phyloP scores from a whole-genome alignment of 2,797 vertebrate species.

The Enteromius argenteus region DNA sequence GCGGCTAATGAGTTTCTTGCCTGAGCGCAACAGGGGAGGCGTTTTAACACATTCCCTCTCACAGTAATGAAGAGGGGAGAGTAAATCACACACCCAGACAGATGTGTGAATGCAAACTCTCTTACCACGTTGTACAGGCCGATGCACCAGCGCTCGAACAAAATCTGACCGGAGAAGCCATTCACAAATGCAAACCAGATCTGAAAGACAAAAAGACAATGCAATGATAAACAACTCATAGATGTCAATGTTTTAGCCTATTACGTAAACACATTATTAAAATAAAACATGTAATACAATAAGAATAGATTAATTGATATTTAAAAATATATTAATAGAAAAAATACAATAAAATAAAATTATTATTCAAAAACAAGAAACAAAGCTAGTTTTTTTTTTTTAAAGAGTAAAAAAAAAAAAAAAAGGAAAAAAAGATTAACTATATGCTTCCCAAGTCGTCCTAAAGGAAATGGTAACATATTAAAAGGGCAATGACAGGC shows the following conservation, averaged over 20 bases:
- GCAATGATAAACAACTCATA: not conserved
- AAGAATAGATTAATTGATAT: not conserved
- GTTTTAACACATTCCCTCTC: constrained; percentile 59
- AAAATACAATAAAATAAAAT: not conserved
- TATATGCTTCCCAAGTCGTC: not conserved
- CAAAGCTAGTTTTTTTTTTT: not conserved
- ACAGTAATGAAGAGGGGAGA: constrained; percentile 54
- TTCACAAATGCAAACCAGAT: constrained; percentile 99
- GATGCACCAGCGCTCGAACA: constrained; percentile 99
- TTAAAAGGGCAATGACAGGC: constrained; percentile 13
- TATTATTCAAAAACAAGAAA: not conserved
- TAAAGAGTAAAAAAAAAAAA: not conserved
- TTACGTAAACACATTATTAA: not conserved
- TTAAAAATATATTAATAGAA: not conserved
- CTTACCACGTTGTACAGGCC: constrained; percentile 99
- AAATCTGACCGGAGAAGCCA: constrained; percentile 98
- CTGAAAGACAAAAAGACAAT: constrained; percentile 75
- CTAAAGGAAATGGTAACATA: constrained; percentile 14
- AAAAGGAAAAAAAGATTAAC: not conserved
- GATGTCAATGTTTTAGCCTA: not conserved
- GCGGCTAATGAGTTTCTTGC: constrained; percentile 66
- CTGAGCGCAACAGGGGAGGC: constrained; percentile 56
- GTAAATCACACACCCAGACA: constrained; percentile 48
- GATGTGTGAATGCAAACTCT: constrained; percentile 54
- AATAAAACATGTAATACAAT: not conserved